Conservation (phyloP, 1,140 invertebrate species). For the Teleopsis dalmanni region DNA sequence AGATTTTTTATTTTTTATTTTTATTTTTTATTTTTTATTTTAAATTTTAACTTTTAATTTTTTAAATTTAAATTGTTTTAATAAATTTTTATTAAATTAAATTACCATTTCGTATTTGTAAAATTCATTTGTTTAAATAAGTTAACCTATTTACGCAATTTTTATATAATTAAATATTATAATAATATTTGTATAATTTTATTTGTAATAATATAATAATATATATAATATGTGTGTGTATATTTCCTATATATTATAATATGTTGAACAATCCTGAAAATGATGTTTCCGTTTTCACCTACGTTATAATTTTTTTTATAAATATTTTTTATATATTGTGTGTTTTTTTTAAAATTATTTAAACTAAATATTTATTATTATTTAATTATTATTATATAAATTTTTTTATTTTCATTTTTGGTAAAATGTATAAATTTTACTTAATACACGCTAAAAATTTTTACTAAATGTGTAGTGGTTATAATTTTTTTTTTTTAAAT, state of each 20-base stretch:
- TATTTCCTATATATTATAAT: conserved; percentile 17
- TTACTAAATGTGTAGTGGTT: not conserved
- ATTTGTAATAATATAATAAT: not conserved
- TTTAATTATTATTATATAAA: conserved; percentile 18
- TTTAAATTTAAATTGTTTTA: conserved; percentile 12
- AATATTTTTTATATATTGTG: conserved; percentile 1
- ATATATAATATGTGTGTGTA: conserved; percentile 11
- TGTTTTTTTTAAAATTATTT: not conserved
- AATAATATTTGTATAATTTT: not conserved
- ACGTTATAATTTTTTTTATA: not conserved
- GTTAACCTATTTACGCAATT: no score
- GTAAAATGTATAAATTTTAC: conserved; percentile 4
- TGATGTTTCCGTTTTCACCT: conserved; percentile 17
- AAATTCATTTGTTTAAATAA: no score
- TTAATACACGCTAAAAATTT: not conserved
- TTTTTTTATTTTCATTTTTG: conserved; percentile 10
- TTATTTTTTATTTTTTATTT: conserved; percentile 7
- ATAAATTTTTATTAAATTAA: not conserved
- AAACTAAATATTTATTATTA: not conserved
- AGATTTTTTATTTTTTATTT: conserved; percentile 11
- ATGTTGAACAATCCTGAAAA: conserved; percentile 31
- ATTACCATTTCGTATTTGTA: no score
- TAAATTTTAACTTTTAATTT: conserved; percentile 4
- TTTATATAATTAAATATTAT: no score
- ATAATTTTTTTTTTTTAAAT: not conserved